Conservation (phyloP, 2,797 vertebrate species). For the Semaprochilodus insignis region DNA sequence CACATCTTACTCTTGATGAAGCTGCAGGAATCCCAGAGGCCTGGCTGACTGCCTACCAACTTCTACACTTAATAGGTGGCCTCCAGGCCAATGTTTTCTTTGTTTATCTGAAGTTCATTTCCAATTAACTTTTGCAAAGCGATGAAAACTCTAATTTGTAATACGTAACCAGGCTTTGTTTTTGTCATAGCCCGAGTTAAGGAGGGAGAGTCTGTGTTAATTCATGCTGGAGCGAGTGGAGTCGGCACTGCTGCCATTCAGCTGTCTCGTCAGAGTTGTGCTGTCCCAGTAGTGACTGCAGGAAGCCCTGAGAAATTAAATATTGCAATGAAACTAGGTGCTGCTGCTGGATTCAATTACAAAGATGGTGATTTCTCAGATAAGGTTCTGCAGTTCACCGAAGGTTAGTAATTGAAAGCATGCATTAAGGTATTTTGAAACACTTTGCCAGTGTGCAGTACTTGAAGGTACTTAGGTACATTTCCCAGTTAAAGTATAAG, state of each 20-base stretch:
- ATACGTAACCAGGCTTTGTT: not conserved
- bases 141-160: not conserved
- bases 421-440: not conserved
- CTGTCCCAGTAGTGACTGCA: conserved; percentile 83
- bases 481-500: not conserved
- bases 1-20: conserved; percentile 75
- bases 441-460: not conserved
- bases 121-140: not conserved
- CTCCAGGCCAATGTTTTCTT: not conserved
- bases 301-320: conserved; percentile 82
- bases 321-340: conserved; percentile 75
- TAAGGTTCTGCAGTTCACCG: conserved; percentile 79
- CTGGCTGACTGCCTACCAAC: conserved; percentile 89
- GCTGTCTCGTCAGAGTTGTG: conserved; percentile 78
- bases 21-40: conserved; percentile 87
- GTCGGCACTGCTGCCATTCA: conserved; percentile 88
- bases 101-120: not conserved
- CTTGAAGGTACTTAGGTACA: not conserved
- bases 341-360: conserved; percentile 86
- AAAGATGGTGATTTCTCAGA: conserved; percentile 80
- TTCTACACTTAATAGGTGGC: conserved; percentile 84
- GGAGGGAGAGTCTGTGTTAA: conserved; percentile 81
- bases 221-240: conserved; percentile 85
- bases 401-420: conserved; percentile 70
- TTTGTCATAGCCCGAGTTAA: conserved; percentile 78